Evolutionary conservation across 2,113 vertebrate genomes (phyloP).

Genomic region (Artemisiospiza belli): DNA sequence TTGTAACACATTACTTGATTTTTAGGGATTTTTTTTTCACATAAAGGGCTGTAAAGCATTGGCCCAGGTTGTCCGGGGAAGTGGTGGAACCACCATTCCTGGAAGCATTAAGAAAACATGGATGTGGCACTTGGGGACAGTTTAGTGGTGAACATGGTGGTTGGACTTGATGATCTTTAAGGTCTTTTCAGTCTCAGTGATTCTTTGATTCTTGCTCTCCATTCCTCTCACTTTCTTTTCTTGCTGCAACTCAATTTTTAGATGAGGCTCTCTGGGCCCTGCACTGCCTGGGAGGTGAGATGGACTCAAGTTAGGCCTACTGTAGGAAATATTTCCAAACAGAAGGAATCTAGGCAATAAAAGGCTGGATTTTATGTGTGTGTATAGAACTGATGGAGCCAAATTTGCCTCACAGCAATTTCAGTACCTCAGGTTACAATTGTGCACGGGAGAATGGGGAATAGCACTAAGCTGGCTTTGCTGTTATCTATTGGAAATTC

Average conservation of each 20-base stretch:
- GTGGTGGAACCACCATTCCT: neutral
- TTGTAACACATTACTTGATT: neutral
- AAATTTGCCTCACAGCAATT: neutral
- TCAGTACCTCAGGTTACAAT: neutral
- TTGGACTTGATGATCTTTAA: neutral
- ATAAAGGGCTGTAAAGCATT: neutral
- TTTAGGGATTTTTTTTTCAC: neutral
- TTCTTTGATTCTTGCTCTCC: neutral
- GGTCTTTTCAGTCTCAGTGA: neutral
- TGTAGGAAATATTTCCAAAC: neutral
- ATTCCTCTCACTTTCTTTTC: neutral
- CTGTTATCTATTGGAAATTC: neutral
- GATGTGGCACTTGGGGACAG: neutral
- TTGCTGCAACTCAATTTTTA: neutral
- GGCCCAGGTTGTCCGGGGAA: neutral
- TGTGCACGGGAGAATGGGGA: neutral
- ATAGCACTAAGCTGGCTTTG: fast-evolving
- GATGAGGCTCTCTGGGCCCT: neutral
- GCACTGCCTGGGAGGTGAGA: neutral
- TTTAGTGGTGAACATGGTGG: neutral
- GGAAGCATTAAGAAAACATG: neutral
- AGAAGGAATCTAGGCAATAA: no score
- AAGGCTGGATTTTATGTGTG: fast-evolving
- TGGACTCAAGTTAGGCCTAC: neutral
- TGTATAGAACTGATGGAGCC: neutral